Evolutionary conservation across 2,113 vertebrate genomes (phyloP).

Genomic region (Sitta europaea): DNA sequence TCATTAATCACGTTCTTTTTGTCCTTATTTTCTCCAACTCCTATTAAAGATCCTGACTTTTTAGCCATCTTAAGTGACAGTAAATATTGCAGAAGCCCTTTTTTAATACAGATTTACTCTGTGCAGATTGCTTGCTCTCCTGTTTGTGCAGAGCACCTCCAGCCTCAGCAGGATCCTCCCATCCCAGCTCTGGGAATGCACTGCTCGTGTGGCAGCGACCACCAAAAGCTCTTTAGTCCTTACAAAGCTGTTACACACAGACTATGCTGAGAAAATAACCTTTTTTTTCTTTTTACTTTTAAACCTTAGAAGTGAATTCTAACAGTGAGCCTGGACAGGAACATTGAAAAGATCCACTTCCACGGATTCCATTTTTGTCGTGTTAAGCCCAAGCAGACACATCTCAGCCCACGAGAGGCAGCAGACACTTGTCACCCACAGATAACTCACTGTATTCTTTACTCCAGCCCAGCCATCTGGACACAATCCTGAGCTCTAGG

Average conservation of each 20-base stretch:
- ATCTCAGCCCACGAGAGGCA: not conserved
- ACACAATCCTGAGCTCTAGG: not conserved
- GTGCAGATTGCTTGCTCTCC: not conserved
- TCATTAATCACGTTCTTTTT: not conserved
- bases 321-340: not conserved
- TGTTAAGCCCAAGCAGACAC: not conserved
- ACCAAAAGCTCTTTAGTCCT: not conserved
- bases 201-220: accelerated
- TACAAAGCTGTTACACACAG: not conserved
- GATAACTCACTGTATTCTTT: not conserved
- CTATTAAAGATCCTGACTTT: not conserved
- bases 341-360: not conserved
- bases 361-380: not conserved
- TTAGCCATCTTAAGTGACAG: not conserved
- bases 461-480: not conserved
- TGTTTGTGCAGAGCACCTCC: not conserved
- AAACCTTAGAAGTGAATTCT: not conserved
- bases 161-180: not conserved
- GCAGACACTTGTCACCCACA: not conserved
- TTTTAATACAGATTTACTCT: not conserved
- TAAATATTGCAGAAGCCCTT: not conserved
- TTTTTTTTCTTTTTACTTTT: not conserved
- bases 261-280: not conserved
- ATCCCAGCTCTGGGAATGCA: not conserved
- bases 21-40: not conserved